These are phyloP conservation scores for Trissolcus basalis DNA, from an alignment of 1,140 invertebrate genomes.

Conservation along the genomic window DNA sequence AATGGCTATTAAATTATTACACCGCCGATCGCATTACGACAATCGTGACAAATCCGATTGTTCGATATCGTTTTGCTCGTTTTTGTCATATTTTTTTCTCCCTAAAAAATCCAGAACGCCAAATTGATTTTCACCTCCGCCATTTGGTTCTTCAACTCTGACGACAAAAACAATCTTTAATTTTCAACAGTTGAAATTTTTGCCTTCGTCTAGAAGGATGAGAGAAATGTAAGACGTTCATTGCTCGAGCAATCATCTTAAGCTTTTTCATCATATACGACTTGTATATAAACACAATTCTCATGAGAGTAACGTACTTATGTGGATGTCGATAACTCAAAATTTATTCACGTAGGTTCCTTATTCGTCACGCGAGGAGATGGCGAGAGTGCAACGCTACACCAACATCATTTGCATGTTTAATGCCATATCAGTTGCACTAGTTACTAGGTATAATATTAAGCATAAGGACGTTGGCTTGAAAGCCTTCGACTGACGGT, in stretches of 20 bases:
- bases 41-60: conserved; percentile 75
- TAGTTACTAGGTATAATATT: conserved; percentile 61
- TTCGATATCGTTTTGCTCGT: conserved; percentile 49
- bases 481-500: conserved; percentile 41
- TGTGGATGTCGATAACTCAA: conserved; percentile 69
- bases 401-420: conserved; percentile 69
- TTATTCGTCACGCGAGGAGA: conserved; percentile 62
- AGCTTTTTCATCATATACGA: too few species aligned
- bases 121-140: conserved; percentile 4
- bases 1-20: conserved; percentile 76
- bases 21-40: conserved; percentile 71
- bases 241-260: too few species aligned
- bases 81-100: conserved; percentile 14
- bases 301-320: conserved; percentile 61
- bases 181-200: too few species aligned
- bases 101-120: conserved; percentile 1
- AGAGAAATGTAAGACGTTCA: too few species aligned
- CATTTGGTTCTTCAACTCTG: too few species aligned
- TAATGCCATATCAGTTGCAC: conserved; percentile 68
- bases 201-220: too few species aligned
- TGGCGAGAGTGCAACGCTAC: conserved; percentile 66
- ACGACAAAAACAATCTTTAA: too few species aligned
- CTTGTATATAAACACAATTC: conserved; percentile 12
- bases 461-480: conserved; percentile 59
- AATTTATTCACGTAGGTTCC: conserved; percentile 68